A percentile compares a stretch with the other conserved stretches of the same genome.
Evolutionary conservation across 92 coral and sea anemone species (phyloP).

Genomic region (Pocillopora grandis): DNA sequence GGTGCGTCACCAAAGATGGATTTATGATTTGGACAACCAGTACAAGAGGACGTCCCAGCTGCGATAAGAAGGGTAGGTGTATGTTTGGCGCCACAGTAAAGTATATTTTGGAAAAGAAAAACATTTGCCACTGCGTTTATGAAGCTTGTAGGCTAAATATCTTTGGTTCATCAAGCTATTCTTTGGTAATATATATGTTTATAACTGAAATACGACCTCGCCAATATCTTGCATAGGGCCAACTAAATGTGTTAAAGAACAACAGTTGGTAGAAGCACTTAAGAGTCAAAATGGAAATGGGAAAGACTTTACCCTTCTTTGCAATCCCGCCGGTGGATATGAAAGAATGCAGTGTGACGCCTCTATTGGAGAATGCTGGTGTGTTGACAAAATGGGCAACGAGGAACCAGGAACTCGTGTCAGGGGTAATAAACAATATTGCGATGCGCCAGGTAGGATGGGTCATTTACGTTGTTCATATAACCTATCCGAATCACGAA

Average conservation of each 20-base stretch:
- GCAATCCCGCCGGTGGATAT: slow-evolving; percentile 73
- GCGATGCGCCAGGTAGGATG: slow-evolving; percentile 76
- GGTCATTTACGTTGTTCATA: no score
- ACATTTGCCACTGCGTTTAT: background rate
- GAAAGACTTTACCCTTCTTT: slow-evolving; percentile 59
- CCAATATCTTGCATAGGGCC: slow-evolving; percentile 40
- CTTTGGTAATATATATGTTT: background rate
- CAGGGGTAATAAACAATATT: slow-evolving; percentile 68
- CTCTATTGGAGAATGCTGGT: slow-evolving; percentile 85
- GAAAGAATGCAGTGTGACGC: slow-evolving; percentile 74
- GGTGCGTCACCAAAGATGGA: slow-evolving; percentile 88
- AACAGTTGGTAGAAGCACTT: slow-evolving; percentile 34
- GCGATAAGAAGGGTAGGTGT: slow-evolving; percentile 56
- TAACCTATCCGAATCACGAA: no score
- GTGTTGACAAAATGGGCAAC: slow-evolving; percentile 82
- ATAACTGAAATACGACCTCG: background rate
- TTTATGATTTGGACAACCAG: slow-evolving; percentile 62
- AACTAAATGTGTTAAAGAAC: slow-evolving; percentile 74
- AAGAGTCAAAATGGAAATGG: slow-evolving; percentile 9
- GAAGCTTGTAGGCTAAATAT: background rate
- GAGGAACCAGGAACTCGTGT: slow-evolving; percentile 80
- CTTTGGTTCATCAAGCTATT: background rate
- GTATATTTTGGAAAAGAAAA: background rate
- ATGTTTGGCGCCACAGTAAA: no score
- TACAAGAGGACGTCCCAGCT: slow-evolving; percentile 63